Base-by-base conservation (phyloP, 2,888 invertebrate genomes). In the Drosophila setosimentum region DNA sequence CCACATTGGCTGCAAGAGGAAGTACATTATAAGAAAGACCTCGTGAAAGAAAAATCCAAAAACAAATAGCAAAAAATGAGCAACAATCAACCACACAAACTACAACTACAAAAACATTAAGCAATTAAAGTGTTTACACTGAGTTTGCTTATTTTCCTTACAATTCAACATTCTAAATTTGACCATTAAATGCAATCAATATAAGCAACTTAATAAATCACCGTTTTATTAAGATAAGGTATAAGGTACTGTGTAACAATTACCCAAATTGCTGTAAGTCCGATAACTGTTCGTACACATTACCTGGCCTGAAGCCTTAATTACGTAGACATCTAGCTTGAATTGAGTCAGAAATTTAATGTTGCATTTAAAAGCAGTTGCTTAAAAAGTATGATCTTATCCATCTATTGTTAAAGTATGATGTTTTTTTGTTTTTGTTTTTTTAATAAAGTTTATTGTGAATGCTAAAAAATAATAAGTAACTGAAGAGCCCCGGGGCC, bases 61-160 rank as follows among this genome's bases (percentile, higher is more conserved):
- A 61, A 57, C 49, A 33, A 63, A 64, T 54, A 53, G 27, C 50
- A 53, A 42, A 42, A 51, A 71, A 71, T 54, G n/a, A n/a, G n/a
- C 55, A 64, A 73, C 57, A 55, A 37, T 24, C 53, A 18, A 32
- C 55, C 68, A 64, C 61, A 64, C 59, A 68, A 82, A 75, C 24
- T n/a, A 29, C 72, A 87, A 78, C 76, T 87, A 80, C 70, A 58
- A 37, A 60, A 87, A 82, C 85, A 82, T 85, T 85, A 74, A 82
- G 77, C 88, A 87, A 85, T 85, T 88, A 88, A 80, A 82, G 88
- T 88, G 86, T 88, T 88, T 66, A 63, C 57, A 53, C 4, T 71
- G 50, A 51, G 27, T 57, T 73, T 55, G 62, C 45, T 67, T 64
- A 59, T 72, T 77, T 67, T 64, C 50, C 62, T 37, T 58, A 58